phyloP scores from a whole-genome alignment of 1,140 invertebrate species.

The Drosophila ficusphila region DNA sequence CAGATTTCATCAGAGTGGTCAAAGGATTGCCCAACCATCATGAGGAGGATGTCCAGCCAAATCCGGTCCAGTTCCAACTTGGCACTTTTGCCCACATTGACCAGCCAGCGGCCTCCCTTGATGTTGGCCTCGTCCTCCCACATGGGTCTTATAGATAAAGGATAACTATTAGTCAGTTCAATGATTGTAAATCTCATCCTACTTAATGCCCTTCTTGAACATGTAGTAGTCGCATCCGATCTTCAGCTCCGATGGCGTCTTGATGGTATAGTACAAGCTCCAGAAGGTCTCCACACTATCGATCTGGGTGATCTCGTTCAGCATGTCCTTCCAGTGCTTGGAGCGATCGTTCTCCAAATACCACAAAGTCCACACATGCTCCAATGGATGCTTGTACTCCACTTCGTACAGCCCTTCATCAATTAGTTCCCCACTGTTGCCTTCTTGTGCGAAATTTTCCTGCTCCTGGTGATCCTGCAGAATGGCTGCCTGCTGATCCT shows the following conservation, averaged over 20 bases:
- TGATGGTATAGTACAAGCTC: constrained; percentile 97
- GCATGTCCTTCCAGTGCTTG: constrained; percentile 96
- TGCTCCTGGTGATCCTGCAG: background rate
- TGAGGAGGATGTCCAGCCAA: constrained; percentile 92
- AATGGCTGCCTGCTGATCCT: background rate
- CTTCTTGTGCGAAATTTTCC: background rate
- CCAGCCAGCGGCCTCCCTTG: constrained; percentile 97
- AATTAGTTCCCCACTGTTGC: background rate
- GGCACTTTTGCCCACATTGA: constrained; percentile 94
- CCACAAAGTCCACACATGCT: constrained; percentile 98
- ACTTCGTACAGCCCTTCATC: constrained; percentile 33
- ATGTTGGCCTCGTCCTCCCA: constrained; percentile 97
- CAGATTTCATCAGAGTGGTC: constrained; percentile 96
- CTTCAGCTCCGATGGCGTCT: constrained; percentile 94
- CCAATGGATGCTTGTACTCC: constrained; percentile 93
- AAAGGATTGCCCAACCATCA: constrained; percentile 99
- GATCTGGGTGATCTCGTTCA: constrained; percentile 96
- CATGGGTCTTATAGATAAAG: constrained; percentile 92
- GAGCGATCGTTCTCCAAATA: constrained; percentile 96
- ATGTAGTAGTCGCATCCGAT: constrained; percentile 97
- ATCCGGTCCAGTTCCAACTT: constrained; percentile 94
- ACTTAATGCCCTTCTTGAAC: constrained; percentile 96
- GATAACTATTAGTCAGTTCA: constrained; percentile 93
- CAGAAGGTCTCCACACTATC: constrained; percentile 99
- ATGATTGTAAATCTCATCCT: background rate